Evolutionary conservation across 1,140 invertebrate genomes (phyloP), one percentile per base, ranked within the genome.

Genomic region (Drosophila athabasca): DNA sequence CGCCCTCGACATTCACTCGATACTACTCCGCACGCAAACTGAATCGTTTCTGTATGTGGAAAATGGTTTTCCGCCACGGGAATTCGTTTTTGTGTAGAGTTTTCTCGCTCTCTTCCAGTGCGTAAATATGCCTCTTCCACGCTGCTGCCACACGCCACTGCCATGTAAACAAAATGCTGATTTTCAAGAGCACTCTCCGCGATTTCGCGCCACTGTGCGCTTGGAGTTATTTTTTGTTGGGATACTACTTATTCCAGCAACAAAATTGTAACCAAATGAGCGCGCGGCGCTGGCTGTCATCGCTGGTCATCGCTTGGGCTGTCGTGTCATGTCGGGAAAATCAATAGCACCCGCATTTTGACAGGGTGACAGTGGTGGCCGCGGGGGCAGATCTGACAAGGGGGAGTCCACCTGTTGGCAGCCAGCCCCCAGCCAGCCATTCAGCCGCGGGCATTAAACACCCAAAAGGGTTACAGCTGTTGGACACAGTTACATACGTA

Each of bases 1-100:
- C 57, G 53, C 74, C 65, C 73, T 71, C 81, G 74, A 84, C 80
- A 79, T 57, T 79, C 83, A 76, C 68, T 76, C 83, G 71, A 78
- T 88, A 79, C 84, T 70, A 88, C 74, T 90, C 83, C 89, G 77
- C 77, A 81, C 77, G 72, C 83, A 72, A 90, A 90, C 88, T 90
- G 74, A 84, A 85, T 75, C 80, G 85, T 90, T 88, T 88, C 88
- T 90, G 88, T 90, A 89, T 90, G 80, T 90, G 83, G 83, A 84
- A 90, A 89, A 87, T 74, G 64, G 68, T 52, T 78, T 71, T 88
- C 67, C 85, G 65, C 57, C 70, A 79, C 70, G 73, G 68, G 69
- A 80, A 84, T 73, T 39, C 11, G 4, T 4, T 39, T 54, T 65
- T 52, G 77, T 89, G 85, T 89, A 89, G 85, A 90, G 70, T 89